Conservation (phyloP, 2,113 vertebrate species). For the Onychostoma macrolepis region DNA sequence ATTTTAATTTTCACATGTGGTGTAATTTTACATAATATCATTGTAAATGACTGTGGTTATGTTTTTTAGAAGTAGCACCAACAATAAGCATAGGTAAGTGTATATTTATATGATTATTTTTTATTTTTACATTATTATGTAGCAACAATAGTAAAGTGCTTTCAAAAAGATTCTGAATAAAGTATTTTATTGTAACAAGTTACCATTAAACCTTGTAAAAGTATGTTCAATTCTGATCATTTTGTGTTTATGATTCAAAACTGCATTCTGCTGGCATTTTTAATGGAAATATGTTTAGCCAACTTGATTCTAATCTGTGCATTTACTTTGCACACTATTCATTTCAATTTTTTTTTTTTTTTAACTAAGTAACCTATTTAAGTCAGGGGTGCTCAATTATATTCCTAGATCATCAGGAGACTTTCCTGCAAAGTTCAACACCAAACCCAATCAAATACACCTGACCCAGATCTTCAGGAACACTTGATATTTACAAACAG, state of each 20-base stretch:
- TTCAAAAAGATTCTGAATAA: neutral
- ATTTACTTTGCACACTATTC: neutral
- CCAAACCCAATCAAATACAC: neutral
- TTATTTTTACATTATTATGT: neutral
- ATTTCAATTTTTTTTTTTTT: neutral
- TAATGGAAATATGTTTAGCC: neutral
- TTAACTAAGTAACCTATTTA: neutral
- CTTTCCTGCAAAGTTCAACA: neutral
- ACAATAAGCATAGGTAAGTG: neutral
- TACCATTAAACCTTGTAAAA: neutral
- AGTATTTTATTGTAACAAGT: neutral
- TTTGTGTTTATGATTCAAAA: neutral
- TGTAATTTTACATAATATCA: too few species aligned
- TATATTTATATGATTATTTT: neutral
- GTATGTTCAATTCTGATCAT: neutral
- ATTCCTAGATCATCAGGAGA: neutral
- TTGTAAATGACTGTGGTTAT: neutral
- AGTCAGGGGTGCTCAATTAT: neutral
- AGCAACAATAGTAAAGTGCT: neutral
- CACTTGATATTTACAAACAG: neutral
- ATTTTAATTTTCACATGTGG: neutral
- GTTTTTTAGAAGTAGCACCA: neutral
- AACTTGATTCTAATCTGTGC: neutral
- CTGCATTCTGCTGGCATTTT: neutral
- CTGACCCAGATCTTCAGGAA: neutral